Conservation (phyloP, 2,888 invertebrate species). For the Bembecia ichneumoniformis region DNA sequence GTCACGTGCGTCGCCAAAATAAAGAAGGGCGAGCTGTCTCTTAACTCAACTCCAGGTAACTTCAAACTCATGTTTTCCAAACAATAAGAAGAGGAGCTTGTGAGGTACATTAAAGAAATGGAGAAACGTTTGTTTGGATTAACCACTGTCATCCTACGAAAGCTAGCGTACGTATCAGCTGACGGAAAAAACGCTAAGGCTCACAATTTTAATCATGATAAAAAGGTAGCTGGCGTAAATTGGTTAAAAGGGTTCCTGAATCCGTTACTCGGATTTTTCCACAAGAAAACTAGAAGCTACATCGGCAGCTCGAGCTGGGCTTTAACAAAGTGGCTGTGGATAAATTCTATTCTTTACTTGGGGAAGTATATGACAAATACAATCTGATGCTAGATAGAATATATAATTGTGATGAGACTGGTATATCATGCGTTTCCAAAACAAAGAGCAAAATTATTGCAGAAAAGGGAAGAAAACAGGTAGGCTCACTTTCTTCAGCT, state of each 20-base stretch:
- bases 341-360: conserved; percentile 15
- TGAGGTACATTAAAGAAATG: conserved; percentile 15
- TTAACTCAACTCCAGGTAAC: conserved; percentile 6
- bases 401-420: conserved; percentile 26
- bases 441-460: conserved; percentile 17
- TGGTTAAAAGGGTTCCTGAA: conserved; percentile 13
- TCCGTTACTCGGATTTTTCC: conserved; percentile 12
- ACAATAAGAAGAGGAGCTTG: conserved; percentile 15
- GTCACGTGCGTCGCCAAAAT: conserved; percentile 8
- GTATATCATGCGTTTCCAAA: conserved; percentile 19
- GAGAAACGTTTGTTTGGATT: conserved; percentile 15
- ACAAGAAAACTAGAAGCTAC: conserved; percentile 13
- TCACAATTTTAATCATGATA: conserved; percentile 12
- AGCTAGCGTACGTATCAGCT: conserved; percentile 14
- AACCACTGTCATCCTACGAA: conserved; percentile 11
- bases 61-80: conserved; percentile 8
- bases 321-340: conserved; percentile 8
- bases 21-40: conserved; percentile 8
- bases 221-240: conserved; percentile 11
- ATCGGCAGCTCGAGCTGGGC: conserved; percentile 13
- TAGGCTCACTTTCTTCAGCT: conserved; percentile 20
- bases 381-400: conserved; percentile 19
- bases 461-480: conserved; percentile 19
- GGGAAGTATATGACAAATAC: conserved; percentile 13
- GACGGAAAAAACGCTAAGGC: conserved; percentile 13